Evolutionary conservation across 2,113 vertebrate genomes (phyloP).

Genomic region (Trochalopteron elliotii): DNA sequence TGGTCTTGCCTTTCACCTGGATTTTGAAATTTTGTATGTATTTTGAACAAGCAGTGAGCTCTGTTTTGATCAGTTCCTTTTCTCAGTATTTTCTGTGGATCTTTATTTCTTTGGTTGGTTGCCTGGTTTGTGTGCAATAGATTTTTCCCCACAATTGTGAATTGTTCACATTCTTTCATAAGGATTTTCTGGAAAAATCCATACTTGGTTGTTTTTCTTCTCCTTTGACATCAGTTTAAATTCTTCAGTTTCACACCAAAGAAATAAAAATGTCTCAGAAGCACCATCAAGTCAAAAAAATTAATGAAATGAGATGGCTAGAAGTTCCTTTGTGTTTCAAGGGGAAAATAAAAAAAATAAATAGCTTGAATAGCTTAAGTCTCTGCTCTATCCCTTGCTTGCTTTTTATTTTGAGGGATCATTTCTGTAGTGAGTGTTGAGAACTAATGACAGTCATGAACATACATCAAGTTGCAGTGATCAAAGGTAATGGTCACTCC

Average conservation of each 20-base stretch:
- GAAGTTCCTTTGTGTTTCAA: not conserved
- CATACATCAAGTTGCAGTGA: not conserved
- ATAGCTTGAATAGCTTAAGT: not conserved
- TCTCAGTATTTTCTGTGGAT: not conserved
- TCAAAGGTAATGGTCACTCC: not conserved
- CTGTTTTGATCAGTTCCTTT: not conserved
- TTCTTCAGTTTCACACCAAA: not conserved
- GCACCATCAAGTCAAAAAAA: not conserved
- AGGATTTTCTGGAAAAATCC: not conserved
- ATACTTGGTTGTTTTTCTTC: not conserved
- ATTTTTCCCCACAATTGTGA: not conserved
- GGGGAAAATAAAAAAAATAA: not conserved
- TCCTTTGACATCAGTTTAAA: not conserved
- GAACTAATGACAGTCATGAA: not conserved
- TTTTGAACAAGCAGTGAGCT: not conserved
- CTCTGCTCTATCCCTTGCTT: not conserved
- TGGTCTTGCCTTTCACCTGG: not conserved
- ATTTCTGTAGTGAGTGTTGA: not conserved
- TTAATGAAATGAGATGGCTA: not conserved
- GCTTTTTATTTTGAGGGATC: not conserved
- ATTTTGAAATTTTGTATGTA: not conserved
- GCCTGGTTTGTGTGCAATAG: not conserved
- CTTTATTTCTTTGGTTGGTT: not conserved
- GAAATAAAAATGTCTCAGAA: not conserved
- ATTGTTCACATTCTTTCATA: not conserved